Conservation (phyloP, 2,888 invertebrate species). For the Xanthia icteritia region DNA sequence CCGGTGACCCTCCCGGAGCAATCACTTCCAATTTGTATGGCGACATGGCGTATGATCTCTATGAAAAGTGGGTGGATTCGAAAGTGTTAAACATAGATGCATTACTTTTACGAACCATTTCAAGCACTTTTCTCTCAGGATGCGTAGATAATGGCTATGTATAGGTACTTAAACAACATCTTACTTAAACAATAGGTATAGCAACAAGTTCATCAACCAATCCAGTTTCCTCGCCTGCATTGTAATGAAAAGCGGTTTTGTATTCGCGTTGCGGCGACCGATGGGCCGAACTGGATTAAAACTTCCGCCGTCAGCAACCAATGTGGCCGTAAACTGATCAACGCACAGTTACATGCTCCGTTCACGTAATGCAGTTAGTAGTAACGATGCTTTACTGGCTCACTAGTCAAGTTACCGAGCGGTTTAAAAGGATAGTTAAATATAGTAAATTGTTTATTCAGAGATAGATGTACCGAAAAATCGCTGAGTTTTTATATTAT, state of each 20-base stretch:
- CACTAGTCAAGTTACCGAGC: conserved; percentile 38
- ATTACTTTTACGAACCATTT: too few relatives aligned
- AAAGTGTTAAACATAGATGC: too few relatives aligned
- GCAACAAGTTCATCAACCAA: conserved; percentile 43
- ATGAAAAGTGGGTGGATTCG: too few relatives aligned
- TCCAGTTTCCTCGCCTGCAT: conserved; percentile 56
- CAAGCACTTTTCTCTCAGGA: too few relatives aligned
- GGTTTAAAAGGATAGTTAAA: conserved; percentile 40
- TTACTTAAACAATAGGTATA: conserved; percentile 10
- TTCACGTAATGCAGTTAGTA: conserved; percentile 58
- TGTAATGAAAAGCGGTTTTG: conserved; percentile 66
- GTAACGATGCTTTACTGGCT: conserved; percentile 54
- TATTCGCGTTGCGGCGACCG: conserved; percentile 60
- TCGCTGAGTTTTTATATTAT: background rate
- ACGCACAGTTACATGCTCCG: conserved; percentile 60
- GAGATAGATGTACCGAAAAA: background rate
- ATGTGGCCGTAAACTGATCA: conserved; percentile 60
- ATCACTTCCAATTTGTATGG: too few relatives aligned
- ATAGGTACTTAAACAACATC: too few relatives aligned
- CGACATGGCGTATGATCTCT: too few relatives aligned
- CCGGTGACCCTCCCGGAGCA: too few relatives aligned
- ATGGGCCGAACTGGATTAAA: conserved; percentile 65
- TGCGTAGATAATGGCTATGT: too few relatives aligned
- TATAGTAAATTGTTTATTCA: conserved; percentile 35
- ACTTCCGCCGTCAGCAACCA: conserved; percentile 59